phyloP scores from a whole-genome alignment of 53 echinoderm and acorn worm species.

The Astropecten irregularis region DNA sequence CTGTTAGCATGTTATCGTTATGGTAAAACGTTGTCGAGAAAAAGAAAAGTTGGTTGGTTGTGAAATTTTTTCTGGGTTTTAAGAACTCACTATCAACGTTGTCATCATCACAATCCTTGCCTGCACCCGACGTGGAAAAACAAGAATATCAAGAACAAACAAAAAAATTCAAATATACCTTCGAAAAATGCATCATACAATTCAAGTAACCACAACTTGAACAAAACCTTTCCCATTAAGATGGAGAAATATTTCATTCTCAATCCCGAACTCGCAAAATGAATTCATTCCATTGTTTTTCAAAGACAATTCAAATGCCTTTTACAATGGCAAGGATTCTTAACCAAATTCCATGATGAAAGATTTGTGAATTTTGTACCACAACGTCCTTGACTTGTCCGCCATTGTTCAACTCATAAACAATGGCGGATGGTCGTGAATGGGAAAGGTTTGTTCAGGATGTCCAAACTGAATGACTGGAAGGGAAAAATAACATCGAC shows the following conservation, averaged over 20 bases:
- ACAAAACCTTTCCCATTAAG: neutral
- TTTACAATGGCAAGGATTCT: no score
- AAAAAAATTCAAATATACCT: conserved; percentile 1
- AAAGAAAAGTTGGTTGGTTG: neutral
- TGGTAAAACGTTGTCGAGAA: neutral
- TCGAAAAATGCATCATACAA: conserved; percentile 30
- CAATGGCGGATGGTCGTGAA: conserved; percentile 5
- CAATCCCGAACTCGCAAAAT: no score
- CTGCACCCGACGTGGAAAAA: conserved; percentile 24
- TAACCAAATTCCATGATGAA: no score
- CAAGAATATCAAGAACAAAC: conserved; percentile 9
- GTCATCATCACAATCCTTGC: conserved; percentile 48
- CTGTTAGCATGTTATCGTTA: conserved; percentile 28
- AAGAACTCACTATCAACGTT: conserved; percentile 34
- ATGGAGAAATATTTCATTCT: no score
- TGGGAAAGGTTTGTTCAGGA: conserved; percentile 13
- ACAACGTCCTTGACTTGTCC: conserved; percentile 23
- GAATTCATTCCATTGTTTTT: no score
- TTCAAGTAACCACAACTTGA: neutral
- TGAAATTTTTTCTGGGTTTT: neutral
- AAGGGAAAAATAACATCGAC: no score
- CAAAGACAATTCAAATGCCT: no score
- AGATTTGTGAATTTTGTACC: no score
- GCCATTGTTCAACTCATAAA: conserved; percentile 17
- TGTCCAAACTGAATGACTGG: conserved; percentile 15